A percentile compares a stretch with the other conserved stretches of the same genome.
Evolutionary conservation across 2,797 vertebrate species (phyloP).

Genomic region (Silurus lanzhouensis): DNA sequence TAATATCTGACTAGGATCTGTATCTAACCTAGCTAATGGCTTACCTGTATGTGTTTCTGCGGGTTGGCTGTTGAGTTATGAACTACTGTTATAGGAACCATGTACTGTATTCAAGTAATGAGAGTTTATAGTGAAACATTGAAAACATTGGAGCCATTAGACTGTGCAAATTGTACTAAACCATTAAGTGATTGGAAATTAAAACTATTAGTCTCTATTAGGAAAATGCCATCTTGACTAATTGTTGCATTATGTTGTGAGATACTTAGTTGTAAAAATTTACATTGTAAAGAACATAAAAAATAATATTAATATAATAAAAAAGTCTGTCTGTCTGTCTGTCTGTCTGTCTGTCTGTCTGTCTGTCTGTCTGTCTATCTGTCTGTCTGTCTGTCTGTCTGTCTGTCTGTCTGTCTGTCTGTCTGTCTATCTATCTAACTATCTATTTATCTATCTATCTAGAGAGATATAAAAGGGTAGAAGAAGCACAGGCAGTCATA

Average conservation of each 20-base stretch:
- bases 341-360: too few relatives aligned
- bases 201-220: not conserved
- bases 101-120: not conserved
- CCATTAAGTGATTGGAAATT: not conserved
- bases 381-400: too few relatives aligned
- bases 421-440: too few relatives aligned
- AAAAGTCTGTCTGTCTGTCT: too few relatives aligned
- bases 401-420: too few relatives aligned
- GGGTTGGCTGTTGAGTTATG: not conserved
- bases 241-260: not conserved
- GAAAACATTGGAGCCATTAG: not conserved
- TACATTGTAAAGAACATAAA: not conserved
- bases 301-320: not conserved
- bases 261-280: not conserved
- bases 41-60: not conserved
- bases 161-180: not conserved
- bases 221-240: not conserved
- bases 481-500: not conserved
- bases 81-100: not conserved
- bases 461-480: not conserved
- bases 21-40: not conserved
- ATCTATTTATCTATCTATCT: too few relatives aligned
- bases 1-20: not conserved
- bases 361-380: too few relatives aligned
- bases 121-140: not conserved